Evolutionary conservation across 1,140 invertebrate genomes (phyloP), one percentile per base, ranked within the genome.

Genomic region (Platyura marginata): DNA sequence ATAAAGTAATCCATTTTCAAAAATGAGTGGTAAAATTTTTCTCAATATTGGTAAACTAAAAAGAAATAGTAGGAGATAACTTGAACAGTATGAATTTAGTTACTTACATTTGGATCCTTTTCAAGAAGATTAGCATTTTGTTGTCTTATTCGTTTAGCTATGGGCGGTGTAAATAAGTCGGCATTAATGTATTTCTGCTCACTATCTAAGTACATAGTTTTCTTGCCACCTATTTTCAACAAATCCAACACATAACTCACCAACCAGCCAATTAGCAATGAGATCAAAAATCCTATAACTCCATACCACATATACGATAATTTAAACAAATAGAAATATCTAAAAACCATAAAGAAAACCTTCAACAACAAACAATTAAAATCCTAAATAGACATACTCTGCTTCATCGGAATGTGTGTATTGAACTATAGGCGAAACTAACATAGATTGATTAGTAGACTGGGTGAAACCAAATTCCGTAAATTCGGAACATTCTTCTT

Each of bases 281-380:
- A 75, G 0, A 75, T 51, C 0, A 70, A 3, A 46, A 81, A 75
- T 40, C 80, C 84, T 37, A 85, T 61, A 0, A 77, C 70, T 4
- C 75, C 69, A 55, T 81, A 82, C 80, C 88, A 94, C 69, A 91
- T 73, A 54, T 93, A 94, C 0, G 88, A 92, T 11, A 94, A 65
- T 44, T 75, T 67, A 52, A 86, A 83, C 11, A 81, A 53, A 55
- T 74, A 77, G 52, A 77, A 71, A 49, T 77, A 78, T 20, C 72
- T 56, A 19, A 50, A 47, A 53, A 56, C 58, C 11, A 42, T n/a
- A n/a, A n/a, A n/a, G n/a, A n/a, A n/a, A n/a, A n/a, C n/a, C n/a
- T n/a, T n/a, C n/a, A n/a, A n/a, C n/a, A n/a, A n/a, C n/a, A n/a
- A n/a, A n/a, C n/a, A n/a, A n/a, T n/a, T n/a, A n/a, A n/a, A 45